A percentile compares a stretch with the other conserved stretches of the same genome.
These are phyloP conservation scores for Parauchenoglanis ngamensis DNA, from an alignment of 2,797 vertebrate species.

Conservation along the genomic window DNA sequence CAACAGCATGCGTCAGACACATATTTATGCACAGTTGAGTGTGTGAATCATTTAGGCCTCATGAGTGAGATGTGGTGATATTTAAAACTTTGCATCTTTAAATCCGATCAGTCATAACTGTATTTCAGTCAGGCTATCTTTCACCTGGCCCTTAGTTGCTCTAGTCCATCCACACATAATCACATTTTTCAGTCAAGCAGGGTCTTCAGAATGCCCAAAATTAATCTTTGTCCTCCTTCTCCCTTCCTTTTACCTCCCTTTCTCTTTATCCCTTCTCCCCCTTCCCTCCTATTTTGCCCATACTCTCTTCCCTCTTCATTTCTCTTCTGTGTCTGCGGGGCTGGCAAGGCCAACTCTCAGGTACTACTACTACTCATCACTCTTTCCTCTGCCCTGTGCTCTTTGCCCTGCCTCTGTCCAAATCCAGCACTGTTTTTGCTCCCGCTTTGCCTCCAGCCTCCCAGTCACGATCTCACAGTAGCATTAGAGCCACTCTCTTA, in stretches of 20 bases:
- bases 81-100: background rate
- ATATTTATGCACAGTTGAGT: background rate
- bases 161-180: constrained; percentile 40
- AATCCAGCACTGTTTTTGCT: background rate
- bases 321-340: constrained; percentile 65
- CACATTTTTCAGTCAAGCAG: constrained; percentile 33
- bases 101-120: constrained; percentile 21
- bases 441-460: constrained; percentile 21
- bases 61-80: constrained; percentile 19
- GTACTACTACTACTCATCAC: constrained; percentile 76
- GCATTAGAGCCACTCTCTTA: background rate
- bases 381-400: constrained; percentile 49
- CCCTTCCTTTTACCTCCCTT: constrained; percentile 33
- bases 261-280: constrained; percentile 46
- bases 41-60: constrained; percentile 49
- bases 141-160: constrained; percentile 1
- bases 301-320: constrained; percentile 40
- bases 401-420: constrained; percentile 53
- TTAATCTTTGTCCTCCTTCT: constrained; percentile 56
- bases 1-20: constrained; percentile 6
- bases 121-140: constrained; percentile 13
- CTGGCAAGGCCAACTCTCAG: constrained; percentile 82
- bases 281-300: constrained; percentile 26
- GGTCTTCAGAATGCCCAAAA: constrained; percentile 52
- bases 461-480: background rate